Base-by-base conservation (phyloP, 2,888 invertebrate genomes). In the Pocota personata region DNA sequence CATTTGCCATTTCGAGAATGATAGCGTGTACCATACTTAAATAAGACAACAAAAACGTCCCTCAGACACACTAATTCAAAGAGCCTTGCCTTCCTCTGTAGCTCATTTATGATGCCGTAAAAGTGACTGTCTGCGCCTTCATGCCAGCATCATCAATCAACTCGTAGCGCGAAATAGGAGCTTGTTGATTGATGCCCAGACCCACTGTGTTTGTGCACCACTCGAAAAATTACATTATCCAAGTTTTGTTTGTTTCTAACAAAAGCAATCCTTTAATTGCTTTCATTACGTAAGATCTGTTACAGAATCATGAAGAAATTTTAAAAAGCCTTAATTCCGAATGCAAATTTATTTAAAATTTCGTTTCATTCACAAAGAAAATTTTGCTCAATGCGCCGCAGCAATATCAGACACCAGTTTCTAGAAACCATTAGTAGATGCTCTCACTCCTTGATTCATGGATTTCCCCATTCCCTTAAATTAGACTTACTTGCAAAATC, bases 391-490 rank as follows among this genome's bases (percentile, higher is more conserved):
- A 6, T 6, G n/a, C 12, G 43, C 43, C 43, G 14, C 43, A 16
- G 14, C 0, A 16, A 3, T 12, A 43, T 2, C 19, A 46, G 3
- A 6, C 30, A 30, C 55, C 55, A 66, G 50, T 50, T 50, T 24
- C 14, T 24, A 21, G 35, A 66, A 48, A 21, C 14, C 50, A 64
- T 64, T 46, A 64, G 32, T n/a, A n/a, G 40, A 2, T n/a, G 6
- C 27, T 16, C 55, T 4, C 7, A 5, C 27, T 16, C n/a, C 43
- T n/a, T 8, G 6, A 3, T 40, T 12, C 40, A 24, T 4, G 12
- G 19, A n/a, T 16, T 21, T 35, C 4, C 35, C 8, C 66, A n/a
- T 72, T 46, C 37, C 48, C 71, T 72, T 35, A 48, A 72, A 72
- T 16, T 48, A 7, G 24, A 16, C 24, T 35, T 24, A 21, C 32